Percentiles rank a stretch among this genome's conserved stretches.
Evolutionary conservation across 2,113 vertebrate genomes (phyloP).

Genomic region (Blennius ocellaris): DNA sequence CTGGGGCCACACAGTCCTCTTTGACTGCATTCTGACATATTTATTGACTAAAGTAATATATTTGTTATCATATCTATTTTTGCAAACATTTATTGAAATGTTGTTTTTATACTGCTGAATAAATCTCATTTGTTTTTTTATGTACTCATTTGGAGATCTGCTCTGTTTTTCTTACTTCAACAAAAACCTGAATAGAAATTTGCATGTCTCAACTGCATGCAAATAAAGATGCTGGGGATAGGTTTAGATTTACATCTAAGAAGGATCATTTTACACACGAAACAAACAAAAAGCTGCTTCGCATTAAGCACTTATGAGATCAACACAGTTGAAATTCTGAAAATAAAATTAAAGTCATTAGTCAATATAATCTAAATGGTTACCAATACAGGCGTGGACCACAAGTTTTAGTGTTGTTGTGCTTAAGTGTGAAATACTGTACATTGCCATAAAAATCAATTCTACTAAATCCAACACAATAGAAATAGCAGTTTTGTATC

Average conservation of each 20-base stretch:
- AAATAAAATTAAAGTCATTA: not conserved
- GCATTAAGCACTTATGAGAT: too few relatives aligned
- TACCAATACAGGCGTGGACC: not conserved
- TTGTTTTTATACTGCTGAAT: conserved; percentile 82
- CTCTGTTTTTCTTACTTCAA: not conserved
- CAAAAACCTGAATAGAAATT: too few relatives aligned
- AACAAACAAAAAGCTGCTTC: too few relatives aligned
- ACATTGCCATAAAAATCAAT: not conserved
- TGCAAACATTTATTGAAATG: conserved; percentile 76
- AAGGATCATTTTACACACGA: not conserved
- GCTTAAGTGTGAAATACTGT: not conserved
- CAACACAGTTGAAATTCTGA: too few relatives aligned
- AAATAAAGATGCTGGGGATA: too few relatives aligned
- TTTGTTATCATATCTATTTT: conserved; percentile 84
- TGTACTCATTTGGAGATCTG: conserved; percentile 37
- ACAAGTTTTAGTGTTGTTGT: not conserved
- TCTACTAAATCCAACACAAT: not conserved
- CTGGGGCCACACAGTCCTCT: conserved; percentile 58
- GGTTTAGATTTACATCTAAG: too few relatives aligned
- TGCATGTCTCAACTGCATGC: too few relatives aligned
- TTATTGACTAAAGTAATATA: conserved; percentile 90
- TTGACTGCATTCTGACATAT: conserved; percentile 79
- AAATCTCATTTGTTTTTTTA: conserved; percentile 79
- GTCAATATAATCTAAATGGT: not conserved
- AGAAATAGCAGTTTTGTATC: not conserved